phyloP scores from a whole-genome alignment of 2,113 vertebrate species.

The Dromaius novaehollandiae region DNA sequence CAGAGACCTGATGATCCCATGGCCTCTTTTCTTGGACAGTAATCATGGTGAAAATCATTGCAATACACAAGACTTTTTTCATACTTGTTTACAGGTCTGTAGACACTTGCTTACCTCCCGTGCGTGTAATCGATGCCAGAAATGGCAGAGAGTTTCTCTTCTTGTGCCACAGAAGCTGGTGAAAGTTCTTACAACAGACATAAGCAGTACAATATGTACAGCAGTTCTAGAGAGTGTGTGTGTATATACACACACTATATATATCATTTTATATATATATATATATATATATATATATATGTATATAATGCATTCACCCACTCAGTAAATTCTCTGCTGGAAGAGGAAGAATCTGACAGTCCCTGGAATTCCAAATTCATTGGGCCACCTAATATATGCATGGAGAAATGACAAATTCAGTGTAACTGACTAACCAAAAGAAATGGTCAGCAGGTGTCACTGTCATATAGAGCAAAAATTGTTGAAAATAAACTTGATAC shows the following conservation, averaged over 20 bases:
- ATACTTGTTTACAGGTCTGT: background rate
- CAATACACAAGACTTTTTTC: background rate
- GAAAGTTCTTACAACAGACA: background rate
- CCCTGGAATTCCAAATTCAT: background rate
- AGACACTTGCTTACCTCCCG: background rate
- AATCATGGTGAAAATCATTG: background rate
- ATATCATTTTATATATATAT: too few species aligned
- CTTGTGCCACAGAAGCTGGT: background rate
- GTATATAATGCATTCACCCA: background rate
- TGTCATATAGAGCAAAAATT: background rate
- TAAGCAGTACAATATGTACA: background rate
- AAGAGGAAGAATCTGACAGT: background rate
- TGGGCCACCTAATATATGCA: background rate
- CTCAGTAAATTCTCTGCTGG: background rate
- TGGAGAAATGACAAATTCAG: background rate
- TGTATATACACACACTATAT: background rate
- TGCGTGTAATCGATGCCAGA: background rate
- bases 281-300: background rate
- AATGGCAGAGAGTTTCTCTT: background rate
- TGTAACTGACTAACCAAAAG: background rate
- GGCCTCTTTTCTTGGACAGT: slow-evolving; percentile 92
- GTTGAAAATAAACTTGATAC: background rate
- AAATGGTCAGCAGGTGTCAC: background rate
- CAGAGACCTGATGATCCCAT: slow-evolving; percentile 92
- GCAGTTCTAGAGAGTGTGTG: background rate